A percentile compares a stretch with the other conserved stretches of the same genome.
Evolutionary conservation across 2,797 vertebrate species (phyloP).

Genomic region (Adrianichthys oophorus): DNA sequence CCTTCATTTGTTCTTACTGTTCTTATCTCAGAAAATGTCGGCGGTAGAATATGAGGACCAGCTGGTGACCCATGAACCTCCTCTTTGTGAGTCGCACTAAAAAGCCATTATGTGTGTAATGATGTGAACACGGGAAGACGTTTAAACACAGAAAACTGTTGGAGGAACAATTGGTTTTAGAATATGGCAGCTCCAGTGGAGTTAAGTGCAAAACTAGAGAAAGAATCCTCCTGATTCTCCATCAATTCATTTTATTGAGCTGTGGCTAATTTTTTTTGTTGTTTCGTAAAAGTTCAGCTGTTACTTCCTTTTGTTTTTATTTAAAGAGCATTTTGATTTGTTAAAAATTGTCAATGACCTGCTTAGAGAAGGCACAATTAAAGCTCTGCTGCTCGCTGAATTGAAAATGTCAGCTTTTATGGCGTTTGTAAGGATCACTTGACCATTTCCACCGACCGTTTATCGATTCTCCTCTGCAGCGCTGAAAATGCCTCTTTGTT

Average conservation of each 20-base stretch:
- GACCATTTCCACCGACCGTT: neutral
- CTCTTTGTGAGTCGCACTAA: neutral
- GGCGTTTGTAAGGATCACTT: slow-evolving; percentile 15
- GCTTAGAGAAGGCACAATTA: slow-evolving; percentile 1
- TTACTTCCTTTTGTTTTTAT: neutral
- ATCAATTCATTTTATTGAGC: too few relatives aligned
- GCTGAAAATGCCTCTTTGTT: slow-evolving; percentile 7
- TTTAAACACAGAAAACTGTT: too few relatives aligned
- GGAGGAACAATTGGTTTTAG: too few relatives aligned
- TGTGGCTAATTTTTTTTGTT: too few relatives aligned
- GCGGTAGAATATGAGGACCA: slow-evolving; percentile 1
- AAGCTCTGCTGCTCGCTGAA: slow-evolving; percentile 2
- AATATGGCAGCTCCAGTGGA: too few relatives aligned
- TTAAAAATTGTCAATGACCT: neutral
- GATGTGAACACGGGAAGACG: too few relatives aligned
- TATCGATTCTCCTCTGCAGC: slow-evolving; percentile 5
- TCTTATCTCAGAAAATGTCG: slow-evolving; percentile 9
- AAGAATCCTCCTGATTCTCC: too few relatives aligned
- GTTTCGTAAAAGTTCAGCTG: too few relatives aligned
- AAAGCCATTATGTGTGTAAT: slow-evolving; percentile 11
- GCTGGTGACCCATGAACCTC: slow-evolving; percentile 8
- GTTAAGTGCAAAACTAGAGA: too few relatives aligned
- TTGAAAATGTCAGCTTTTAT: slow-evolving; percentile 13
- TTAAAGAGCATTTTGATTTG: neutral
- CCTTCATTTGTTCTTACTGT: slow-evolving; percentile 2